Conservation (phyloP, 2,113 vertebrate species). For the Zosterops borbonicus region DNA sequence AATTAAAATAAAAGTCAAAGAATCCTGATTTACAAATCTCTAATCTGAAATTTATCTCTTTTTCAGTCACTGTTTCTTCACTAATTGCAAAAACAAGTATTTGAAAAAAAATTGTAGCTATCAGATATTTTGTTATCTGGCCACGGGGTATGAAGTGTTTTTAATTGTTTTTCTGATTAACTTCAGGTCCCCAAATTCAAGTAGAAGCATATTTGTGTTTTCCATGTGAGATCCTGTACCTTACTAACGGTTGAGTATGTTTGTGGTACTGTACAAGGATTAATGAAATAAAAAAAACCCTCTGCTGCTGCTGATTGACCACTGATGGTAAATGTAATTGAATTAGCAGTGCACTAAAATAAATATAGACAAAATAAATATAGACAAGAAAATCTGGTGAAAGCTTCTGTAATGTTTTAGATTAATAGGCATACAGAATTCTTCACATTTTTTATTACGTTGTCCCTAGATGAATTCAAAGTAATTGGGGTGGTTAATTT, state of each 20-base stretch:
- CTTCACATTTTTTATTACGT: slow-evolving; percentile 90
- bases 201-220: slow-evolving; percentile 52
- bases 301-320: slow-evolving; percentile 74
- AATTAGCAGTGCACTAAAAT: slow-evolving; percentile 82
- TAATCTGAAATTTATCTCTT: slow-evolving; percentile 19
- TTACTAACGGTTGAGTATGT: slow-evolving; percentile 59
- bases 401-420: slow-evolving; percentile 86
- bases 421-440: slow-evolving; percentile 89
- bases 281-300: slow-evolving; percentile 68
- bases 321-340: slow-evolving; percentile 80
- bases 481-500: slow-evolving; percentile 99
- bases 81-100: slow-evolving; percentile 14
- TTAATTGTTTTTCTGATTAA: slow-evolving; percentile 67
- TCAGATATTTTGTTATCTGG: slow-evolving; percentile 59
- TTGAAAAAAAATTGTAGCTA: background rate
- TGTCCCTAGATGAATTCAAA: slow-evolving; percentile 98
- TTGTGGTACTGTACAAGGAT: slow-evolving; percentile 69
- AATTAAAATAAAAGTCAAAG: slow-evolving; percentile 24
- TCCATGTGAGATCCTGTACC: slow-evolving; percentile 43
- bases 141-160: slow-evolving; percentile 21
- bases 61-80: slow-evolving; percentile 6
- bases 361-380: slow-evolving; percentile 82
- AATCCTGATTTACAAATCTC: background rate
- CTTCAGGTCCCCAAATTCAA: slow-evolving; percentile 51
- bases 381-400: slow-evolving; percentile 81